These are phyloP conservation scores for Drosophila mayri DNA, from an alignment of 1,140 invertebrate species.

Conservation along the genomic window DNA sequence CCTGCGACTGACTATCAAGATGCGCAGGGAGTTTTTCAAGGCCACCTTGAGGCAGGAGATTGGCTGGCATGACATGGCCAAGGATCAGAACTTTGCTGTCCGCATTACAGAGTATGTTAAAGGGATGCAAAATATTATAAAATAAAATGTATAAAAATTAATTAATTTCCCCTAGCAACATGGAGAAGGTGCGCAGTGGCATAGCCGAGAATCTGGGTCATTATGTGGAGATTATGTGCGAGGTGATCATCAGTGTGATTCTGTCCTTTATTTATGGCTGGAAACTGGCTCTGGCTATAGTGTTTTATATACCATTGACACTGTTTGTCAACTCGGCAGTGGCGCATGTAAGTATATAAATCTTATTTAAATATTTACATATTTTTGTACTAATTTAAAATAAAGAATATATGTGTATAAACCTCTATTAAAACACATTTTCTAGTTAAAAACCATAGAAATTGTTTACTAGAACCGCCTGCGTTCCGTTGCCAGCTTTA, in stretches of 20 bases:
- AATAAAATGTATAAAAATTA: slow-evolving; percentile 60
- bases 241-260: slow-evolving; percentile 88
- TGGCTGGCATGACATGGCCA: slow-evolving; percentile 93
- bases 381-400: not conserved
- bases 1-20: slow-evolving; percentile 88
- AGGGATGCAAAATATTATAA: not conserved
- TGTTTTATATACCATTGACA: slow-evolving; percentile 92
- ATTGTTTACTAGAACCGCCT: slow-evolving; percentile 5
- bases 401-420: not conserved
- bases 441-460: not conserved
- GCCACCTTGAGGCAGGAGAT: slow-evolving; percentile 94
- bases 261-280: slow-evolving; percentile 92
- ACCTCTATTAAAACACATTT: too few relatives aligned
- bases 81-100: slow-evolving; percentile 94
- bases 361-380: not conserved
- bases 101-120: slow-evolving; percentile 91
- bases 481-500: not conserved
- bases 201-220: slow-evolving; percentile 95
- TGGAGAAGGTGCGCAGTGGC: slow-evolving; percentile 94
- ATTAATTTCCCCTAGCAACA: slow-evolving; percentile 88
- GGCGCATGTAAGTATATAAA: slow-evolving; percentile 87
- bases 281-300: slow-evolving; percentile 92
- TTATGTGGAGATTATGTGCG: slow-evolving; percentile 89
- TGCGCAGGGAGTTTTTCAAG: slow-evolving; percentile 89
- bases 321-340: slow-evolving; percentile 89